phyloP scores from a whole-genome alignment of 2,797 vertebrate species.

The Trichosurus vulpecula region DNA sequence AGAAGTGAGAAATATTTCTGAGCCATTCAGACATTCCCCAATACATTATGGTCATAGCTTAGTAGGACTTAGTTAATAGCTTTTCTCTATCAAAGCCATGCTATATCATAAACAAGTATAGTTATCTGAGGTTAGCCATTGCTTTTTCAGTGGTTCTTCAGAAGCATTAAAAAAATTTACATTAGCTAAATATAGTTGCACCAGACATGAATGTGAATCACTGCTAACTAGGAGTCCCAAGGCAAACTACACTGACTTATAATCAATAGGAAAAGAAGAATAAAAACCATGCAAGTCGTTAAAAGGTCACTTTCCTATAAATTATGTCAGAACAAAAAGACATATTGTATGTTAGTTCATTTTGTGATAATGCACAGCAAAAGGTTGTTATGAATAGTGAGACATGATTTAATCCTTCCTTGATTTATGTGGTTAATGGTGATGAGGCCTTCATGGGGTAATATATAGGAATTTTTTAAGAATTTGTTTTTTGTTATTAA shows the following conservation, averaged over 20 bases:
- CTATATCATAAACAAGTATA: neutral
- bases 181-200: conserved; percentile 32
- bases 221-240: conserved; percentile 32
- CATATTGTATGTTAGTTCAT: conserved; percentile 12
- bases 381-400: conserved; percentile 54
- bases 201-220: conserved; percentile 35
- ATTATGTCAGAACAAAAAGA: conserved; percentile 61
- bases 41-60: neutral
- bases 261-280: conserved; percentile 70
- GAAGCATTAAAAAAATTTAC: neutral
- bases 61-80: neutral
- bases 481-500: conserved; percentile 59
- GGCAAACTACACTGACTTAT: conserved; percentile 48
- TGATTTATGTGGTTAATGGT: conserved; percentile 52
- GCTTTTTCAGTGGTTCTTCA: neutral
- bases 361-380: conserved; percentile 58
- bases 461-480: conserved; percentile 60
- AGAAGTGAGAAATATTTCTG: neutral
- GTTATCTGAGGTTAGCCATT: neutral
- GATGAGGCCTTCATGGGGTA: conserved; percentile 11
- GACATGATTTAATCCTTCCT: conserved; percentile 28
- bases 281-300: conserved; percentile 14
- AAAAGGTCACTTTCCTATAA: conserved; percentile 61
- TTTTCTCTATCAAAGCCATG: neutral
- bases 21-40: neutral